A percentile compares a stretch with the other conserved stretches of the same genome.
Evolutionary conservation across 1,140 invertebrate genomes (phyloP).

Genomic region (Calephelis nemesis): DNA sequence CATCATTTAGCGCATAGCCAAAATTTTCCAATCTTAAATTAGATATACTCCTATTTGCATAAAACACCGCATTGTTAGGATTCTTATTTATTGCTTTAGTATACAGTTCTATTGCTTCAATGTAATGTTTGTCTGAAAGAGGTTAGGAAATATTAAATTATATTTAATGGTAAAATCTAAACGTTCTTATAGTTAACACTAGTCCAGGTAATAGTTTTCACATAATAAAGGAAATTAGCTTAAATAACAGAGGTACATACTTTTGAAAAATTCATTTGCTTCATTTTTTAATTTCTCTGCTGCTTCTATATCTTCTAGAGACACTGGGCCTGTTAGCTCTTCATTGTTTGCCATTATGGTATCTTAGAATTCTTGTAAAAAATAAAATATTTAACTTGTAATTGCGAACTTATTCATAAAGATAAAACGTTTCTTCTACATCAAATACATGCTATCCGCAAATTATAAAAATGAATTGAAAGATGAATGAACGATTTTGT

Average conservation of each 20-base stretch:
- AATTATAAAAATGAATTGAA: slow-evolving; percentile 61
- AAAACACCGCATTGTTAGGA: slow-evolving; percentile 90
- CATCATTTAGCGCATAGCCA: slow-evolving; percentile 95
- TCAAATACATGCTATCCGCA: slow-evolving; percentile 54
- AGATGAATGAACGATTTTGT: slow-evolving; percentile 49
- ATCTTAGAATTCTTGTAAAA: slow-evolving; percentile 37
- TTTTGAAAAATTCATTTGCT: slow-evolving; percentile 75
- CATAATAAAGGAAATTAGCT: slow-evolving; percentile 10
- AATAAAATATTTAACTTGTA: slow-evolving; percentile 41
- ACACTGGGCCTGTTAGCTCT: slow-evolving; percentile 55
- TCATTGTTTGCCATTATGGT: slow-evolving; percentile 58
- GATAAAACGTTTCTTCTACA: slow-evolving; percentile 55
- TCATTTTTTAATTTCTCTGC: slow-evolving; percentile 70
- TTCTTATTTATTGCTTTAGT: slow-evolving; percentile 94
- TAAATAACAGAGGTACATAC: slow-evolving; percentile 47
- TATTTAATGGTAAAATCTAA: slow-evolving; percentile 19
- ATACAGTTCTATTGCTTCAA: slow-evolving; percentile 93
- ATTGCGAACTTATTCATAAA: slow-evolving; percentile 47
- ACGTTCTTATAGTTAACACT: background rate
- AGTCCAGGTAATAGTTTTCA: background rate
- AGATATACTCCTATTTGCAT: slow-evolving; percentile 96
- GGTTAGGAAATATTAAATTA: slow-evolving; percentile 48
- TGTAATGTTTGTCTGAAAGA: slow-evolving; percentile 92
- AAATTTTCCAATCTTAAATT: slow-evolving; percentile 96
- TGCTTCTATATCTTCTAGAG: slow-evolving; percentile 63